Base-by-base conservation (phyloP, 2,888 invertebrate species). In the Cyrtodaria siliqua region DNA sequence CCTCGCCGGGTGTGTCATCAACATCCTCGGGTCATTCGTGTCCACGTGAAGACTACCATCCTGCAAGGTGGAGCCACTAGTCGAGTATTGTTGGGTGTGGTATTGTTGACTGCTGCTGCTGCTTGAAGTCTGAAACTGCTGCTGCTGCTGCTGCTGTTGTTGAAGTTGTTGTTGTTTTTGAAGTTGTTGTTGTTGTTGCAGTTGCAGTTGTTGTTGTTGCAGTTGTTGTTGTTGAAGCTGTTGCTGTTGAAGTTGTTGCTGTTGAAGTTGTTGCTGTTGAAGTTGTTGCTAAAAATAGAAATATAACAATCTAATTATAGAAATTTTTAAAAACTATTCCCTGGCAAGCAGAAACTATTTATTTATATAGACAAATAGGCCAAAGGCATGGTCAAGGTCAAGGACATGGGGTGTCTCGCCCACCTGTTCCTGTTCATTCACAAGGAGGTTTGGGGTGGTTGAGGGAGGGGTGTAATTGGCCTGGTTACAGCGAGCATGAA, bases 41-140 rank as follows among this genome's bases (percentile, higher is more conserved):
- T 89, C 89, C 2, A 90, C 87, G 47, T 88, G 88, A n/a, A 90
- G 86, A 8, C 83, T 74, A 20, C 87, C 85, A 53, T 83, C 83
- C 24, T 80, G 82, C n/a, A n/a, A n/a, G n/a, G n/a, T n/a, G 4
- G 33, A 33, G 29, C 62, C 49, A 53, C 44, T 57, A 18, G 50
- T 42, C 16, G 59, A 62, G 66, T 85, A 80, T 68, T 87, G 86
- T 70, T 85, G 85, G 63, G 75, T 79, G 62, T 79, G 61, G 70
- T 79, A 72, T 40, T 73, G 68, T 38, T 77, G 71, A 8, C 57
- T 68, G 47, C 53, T 75, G 42, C 60, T 77, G 42, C 38, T 77
- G 60, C 52, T 42, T n/a, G 52, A 42, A 16, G 71, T 63, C 52
- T 72, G 75, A 50, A 78, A 72, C 24, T 73, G 60, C 38, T 82